Conservation (phyloP, 2,113 vertebrate genomes). For the Neoarius graeffei region DNA sequence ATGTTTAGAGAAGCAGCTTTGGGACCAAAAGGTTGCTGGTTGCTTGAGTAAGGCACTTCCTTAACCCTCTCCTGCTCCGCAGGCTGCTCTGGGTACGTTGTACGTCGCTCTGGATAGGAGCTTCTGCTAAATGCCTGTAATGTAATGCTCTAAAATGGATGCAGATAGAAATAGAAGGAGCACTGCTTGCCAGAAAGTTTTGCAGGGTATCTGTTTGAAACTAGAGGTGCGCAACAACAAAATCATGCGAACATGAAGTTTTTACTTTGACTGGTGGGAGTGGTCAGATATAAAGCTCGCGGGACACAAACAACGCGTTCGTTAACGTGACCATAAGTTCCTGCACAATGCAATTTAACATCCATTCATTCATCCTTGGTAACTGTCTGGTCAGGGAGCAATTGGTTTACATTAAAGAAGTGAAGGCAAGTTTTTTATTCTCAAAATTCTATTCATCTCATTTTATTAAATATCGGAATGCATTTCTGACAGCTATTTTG, state of each 20-base stretch:
- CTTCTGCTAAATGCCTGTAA: too few species aligned
- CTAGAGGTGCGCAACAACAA: neutral
- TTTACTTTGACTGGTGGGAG: neutral
- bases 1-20: too few species aligned
- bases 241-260: neutral
- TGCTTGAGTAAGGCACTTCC: too few species aligned
- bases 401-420: neutral
- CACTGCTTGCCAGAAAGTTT: neutral
- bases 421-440: too few species aligned
- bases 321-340: neutral
- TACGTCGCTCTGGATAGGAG: too few species aligned
- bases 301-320: neutral
- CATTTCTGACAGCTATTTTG: too few species aligned
- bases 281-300: neutral
- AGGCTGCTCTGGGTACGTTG: too few species aligned
- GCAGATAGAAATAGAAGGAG: neutral
- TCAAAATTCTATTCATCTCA: too few species aligned
- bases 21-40: too few species aligned
- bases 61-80: too few species aligned
- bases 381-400: neutral
- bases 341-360: neutral
- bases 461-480: too few species aligned
- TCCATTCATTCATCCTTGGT: neutral
- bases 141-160: neutral
- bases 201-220: neutral